Base-by-base conservation (phyloP, 2,113 vertebrate genomes). In the Dasypus novemcinctus region DNA sequence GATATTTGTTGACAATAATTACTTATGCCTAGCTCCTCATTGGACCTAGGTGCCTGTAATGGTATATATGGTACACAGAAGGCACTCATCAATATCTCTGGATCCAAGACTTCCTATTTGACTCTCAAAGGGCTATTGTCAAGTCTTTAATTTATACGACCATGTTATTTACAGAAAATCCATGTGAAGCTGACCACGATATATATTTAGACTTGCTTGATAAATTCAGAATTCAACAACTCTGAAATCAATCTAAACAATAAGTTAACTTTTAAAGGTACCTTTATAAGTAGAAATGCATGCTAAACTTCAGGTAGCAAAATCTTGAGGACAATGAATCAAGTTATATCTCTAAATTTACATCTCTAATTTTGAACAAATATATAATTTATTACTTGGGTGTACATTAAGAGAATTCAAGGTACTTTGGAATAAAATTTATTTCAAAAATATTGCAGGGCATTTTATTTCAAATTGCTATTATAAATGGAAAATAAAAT, bases 391-490 rank as follows among this genome's bases (percentile, higher is more conserved):
- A 68, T 91, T 78, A 82, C 21, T 57, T 36, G 23, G 27, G 75
- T 87, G 52, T 82, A 61, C 1, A 85, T 11, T 49, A 68, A 97
- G n/a, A 36, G 31, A 82, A 41, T 90, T 78, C 43, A 43, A 33
- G n/a, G 46, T n/a, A 59, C 21, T 59, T 20, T 85, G 6, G 31
- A 49, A 82, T 71, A 46, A 17, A 25, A 85, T 91, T 97, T 90
- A 94, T 82, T 97, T 82, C 38, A 84, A 89, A 78, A 68, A 10
- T 18, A 49, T 87, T 88, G 4, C 17, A 12, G n/a, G 38, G 7
- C 38, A 43, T 92, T 92, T 94, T 95, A 88, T 94, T 81, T 85
- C 68, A 91, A 36, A 85, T 93, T 95, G 20, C 64, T 90, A 12
- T 75, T 72, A 49, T 63, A 41, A 90, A 31, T 75, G 15, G 41